Conservation (phyloP, 2,888 invertebrate genomes). For the Magallana nippona region DNA sequence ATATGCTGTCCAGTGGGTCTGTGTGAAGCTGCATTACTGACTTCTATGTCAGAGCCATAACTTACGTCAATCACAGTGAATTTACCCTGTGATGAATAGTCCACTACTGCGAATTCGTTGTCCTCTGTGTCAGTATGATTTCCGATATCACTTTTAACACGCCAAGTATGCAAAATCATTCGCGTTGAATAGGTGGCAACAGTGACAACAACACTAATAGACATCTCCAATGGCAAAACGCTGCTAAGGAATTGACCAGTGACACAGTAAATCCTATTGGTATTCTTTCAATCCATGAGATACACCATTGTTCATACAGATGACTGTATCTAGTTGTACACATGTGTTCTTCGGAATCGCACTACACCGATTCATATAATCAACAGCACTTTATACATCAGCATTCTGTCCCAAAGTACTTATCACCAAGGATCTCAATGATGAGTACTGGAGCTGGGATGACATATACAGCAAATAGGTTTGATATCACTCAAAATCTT, state of each 20-base stretch:
- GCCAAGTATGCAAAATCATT: not conserved
- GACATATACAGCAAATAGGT: not conserved
- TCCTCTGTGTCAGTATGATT: not conserved
- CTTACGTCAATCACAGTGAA: not conserved
- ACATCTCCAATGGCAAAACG: constrained; percentile 32
- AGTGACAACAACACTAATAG: not conserved
- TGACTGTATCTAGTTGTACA: not conserved
- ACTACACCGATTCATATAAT: not conserved
- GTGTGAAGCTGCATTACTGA: no score
- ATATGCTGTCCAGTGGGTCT: no score
- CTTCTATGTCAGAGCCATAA: not conserved
- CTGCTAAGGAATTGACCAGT: not conserved
- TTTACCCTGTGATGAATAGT: not conserved
- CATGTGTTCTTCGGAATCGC: not conserved
- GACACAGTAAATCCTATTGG: not conserved
- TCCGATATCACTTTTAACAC: not conserved
- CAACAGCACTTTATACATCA: not conserved
- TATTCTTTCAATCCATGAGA: not conserved
- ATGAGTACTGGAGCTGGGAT: not conserved
- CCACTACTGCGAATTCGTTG: not conserved
- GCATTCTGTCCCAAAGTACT: not conserved
- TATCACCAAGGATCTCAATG: not conserved
- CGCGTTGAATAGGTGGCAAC: not conserved
- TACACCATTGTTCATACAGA: not conserved
- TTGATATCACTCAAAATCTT: not conserved